Percentiles rank a stretch among this genome's conserved stretches.
Conservation (phyloP, 2,113 vertebrate genomes). For the Nanorana parkeri region DNA sequence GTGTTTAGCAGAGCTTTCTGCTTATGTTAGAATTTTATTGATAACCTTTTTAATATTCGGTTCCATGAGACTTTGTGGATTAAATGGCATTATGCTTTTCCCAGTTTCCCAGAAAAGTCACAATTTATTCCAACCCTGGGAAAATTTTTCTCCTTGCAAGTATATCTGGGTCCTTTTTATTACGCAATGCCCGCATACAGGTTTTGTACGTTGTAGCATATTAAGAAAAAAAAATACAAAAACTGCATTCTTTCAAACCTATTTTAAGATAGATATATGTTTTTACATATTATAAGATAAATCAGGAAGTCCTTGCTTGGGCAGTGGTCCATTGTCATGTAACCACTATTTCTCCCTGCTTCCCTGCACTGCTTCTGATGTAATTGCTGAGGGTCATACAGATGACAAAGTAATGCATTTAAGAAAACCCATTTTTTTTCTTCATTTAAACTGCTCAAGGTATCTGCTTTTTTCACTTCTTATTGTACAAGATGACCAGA, state of each 20-base stretch:
- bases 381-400: conserved; percentile 57
- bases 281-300: conserved; percentile 35
- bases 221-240: no score
- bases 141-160: not conserved
- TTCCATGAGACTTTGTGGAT: no score
- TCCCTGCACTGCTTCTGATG: conserved; percentile 43
- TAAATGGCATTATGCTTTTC: no score
- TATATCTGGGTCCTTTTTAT: conserved; percentile 41
- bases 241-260: no score
- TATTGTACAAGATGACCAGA: conserved; percentile 44
- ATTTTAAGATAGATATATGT: conserved; percentile 27
- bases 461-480: conserved; percentile 42
- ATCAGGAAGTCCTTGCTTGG: conserved; percentile 55
- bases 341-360: conserved; percentile 15
- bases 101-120: no score
- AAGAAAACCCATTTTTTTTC: conserved; percentile 33
- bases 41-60: no score
- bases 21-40: no score
- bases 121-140: not conserved
- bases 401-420: conserved; percentile 47
- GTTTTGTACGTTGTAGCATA: no score
- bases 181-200: conserved; percentile 28
- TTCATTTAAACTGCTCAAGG: conserved; percentile 48
- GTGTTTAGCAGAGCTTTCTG: no score
- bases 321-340: conserved; percentile 56